Base-by-base conservation (phyloP, 1,140 invertebrate genomes). In the Frieseomelitta varia region DNA sequence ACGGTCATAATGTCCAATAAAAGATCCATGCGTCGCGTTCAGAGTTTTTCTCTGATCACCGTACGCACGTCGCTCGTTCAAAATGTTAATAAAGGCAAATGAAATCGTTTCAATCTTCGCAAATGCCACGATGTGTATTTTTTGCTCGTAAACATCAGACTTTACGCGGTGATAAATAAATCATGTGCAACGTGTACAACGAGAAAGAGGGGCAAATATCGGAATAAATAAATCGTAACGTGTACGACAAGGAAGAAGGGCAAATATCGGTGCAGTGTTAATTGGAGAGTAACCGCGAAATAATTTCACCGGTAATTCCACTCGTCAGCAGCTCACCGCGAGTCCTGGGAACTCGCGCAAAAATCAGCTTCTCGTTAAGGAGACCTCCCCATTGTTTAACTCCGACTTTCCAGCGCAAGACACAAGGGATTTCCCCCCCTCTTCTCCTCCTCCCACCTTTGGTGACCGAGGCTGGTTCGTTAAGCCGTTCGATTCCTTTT, bases 401-500 rank as follows among this genome's bases (percentile, higher is more conserved):
- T 53, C n/a, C 19, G 19, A 30, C 34, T 30, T 65, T 19, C 51
- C n/a, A 27, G 55, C n/a, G 8, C 39, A 47, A 63, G 69, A 61
- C 69, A 15, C 34, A 19, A 17, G 79, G 39, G 68, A 81, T 30
- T 63, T 63, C 53, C 47, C 69, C 53, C 55, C 39, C 39, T 47
- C 39, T n/a, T n/a, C n/a, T n/a, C 24, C 30, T 2, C 30, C 30
- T 30, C 30, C 2, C n/a, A n/a, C n/a, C 30, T 30, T 30, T 30
- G 27, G 15, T 30, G 34, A 19, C 47, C 51, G 8, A 10, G 53
- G 30, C 24, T 21, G 34, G 24, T 80, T 80, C 65, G 51, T 67
- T 78, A 19, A 58, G 58, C 58, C 47, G 51, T 58, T 58, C 27
- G 19, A 69, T 84, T 84, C 67, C 76, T 68, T 83, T 47, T 73